These are phyloP conservation scores for Drosophila formosana DNA, from an alignment of 2,888 invertebrate genomes.

Conservation along the genomic window DNA sequence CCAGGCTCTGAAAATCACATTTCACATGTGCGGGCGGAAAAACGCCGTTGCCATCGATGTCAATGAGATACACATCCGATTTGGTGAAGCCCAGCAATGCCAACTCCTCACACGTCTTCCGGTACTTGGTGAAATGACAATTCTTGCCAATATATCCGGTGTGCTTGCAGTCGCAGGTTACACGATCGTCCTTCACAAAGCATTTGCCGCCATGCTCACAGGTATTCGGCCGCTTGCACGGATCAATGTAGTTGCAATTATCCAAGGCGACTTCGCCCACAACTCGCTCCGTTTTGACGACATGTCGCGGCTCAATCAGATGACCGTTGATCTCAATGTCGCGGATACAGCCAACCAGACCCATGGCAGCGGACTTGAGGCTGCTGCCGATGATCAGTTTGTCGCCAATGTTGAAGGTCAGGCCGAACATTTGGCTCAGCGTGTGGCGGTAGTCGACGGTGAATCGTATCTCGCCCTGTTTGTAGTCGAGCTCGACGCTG, in stretches of 20 bases:
- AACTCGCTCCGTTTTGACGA: conserved; percentile 92
- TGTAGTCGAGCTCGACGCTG: conserved; percentile 91
- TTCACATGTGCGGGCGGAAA: conserved; percentile 96
- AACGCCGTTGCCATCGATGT: conserved; percentile 96
- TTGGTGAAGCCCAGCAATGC: conserved; percentile 94
- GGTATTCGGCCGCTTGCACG: conserved; percentile 94
- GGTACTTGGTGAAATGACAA: conserved; percentile 96
- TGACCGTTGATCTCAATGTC: conserved; percentile 94
- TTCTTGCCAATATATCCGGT: conserved; percentile 97
- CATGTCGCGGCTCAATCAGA: conserved; percentile 91
- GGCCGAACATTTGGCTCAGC: conserved; percentile 88
- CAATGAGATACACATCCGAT: conserved; percentile 96
- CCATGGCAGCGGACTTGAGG: conserved; percentile 89
- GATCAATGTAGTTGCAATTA: conserved; percentile 95
- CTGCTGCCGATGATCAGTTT: conserved; percentile 93
- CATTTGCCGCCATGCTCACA: conserved; percentile 97
- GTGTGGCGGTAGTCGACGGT: conserved; percentile 92
- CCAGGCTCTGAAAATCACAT: conserved; percentile 95
- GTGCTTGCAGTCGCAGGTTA: conserved; percentile 95
- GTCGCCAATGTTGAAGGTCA: conserved; percentile 89
- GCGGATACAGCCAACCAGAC: conserved; percentile 96
- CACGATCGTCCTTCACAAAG: conserved; percentile 93
- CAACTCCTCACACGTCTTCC: conserved; percentile 96
- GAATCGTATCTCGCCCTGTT: conserved; percentile 90
- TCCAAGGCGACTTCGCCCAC: conserved; percentile 96